Percentiles rank a stretch among this genome's conserved stretches.
Evolutionary conservation across 2,888 invertebrate genomes (phyloP).

Genomic region (Limnephilus marmoratus): DNA sequence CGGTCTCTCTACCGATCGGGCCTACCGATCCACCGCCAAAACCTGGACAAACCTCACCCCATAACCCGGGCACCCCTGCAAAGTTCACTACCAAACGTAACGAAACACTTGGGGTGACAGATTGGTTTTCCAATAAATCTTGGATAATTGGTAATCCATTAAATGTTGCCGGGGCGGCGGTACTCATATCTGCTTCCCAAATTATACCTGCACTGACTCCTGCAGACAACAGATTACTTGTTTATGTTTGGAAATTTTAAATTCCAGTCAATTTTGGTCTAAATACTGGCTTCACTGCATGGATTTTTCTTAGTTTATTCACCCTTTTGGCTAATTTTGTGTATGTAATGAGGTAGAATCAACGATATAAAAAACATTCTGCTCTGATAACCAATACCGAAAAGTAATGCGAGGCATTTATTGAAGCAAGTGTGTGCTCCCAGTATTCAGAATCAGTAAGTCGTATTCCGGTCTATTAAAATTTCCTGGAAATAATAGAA

Average conservation of each 20-base stretch:
- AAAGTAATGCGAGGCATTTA: no score
- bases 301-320: neutral
- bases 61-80: no score
- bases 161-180: no score
- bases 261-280: neutral
- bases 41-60: no score
- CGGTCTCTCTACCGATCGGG: no score
- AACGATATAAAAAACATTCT: neutral
- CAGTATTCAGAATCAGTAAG: neutral
- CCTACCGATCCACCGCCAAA: no score
- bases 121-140: no score
- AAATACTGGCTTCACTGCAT: neutral
- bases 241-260: neutral
- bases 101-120: no score
- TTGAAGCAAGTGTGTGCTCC: neutral
- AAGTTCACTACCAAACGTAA: no score
- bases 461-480: neutral
- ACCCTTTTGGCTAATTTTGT: neutral
- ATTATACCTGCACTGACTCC: neutral
- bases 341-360: neutral
- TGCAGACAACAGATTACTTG: neutral
- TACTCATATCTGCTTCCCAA: no score
- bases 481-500: neutral
- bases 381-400: neutral
- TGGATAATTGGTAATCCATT: no score